Evolutionary conservation across 1,140 invertebrate genomes (phyloP), one percentile per base, ranked within the genome.

Genomic region (Alviniconcha marisindica): DNA sequence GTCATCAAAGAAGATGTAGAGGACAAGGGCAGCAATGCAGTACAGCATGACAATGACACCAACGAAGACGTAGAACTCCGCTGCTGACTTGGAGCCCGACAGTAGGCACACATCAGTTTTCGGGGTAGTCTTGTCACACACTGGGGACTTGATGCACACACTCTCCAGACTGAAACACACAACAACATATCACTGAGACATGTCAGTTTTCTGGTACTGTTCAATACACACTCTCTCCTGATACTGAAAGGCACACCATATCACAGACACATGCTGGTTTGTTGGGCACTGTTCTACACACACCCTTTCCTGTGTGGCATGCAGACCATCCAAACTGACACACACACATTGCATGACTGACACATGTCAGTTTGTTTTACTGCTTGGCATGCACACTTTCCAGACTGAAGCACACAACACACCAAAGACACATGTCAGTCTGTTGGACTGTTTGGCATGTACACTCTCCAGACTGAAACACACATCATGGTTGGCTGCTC

Each of bases 11-110:
- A 95, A 93, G 31, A 94, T 89, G 91, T 96, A 96, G 36, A 96
- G 88, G 40, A 94, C 91, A 60, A 94, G 90, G n/a, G 94, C 94
- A 15, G 89, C 95, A 48, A 95, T 86, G 78, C 94, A 93, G 90
- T 95, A 96, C 18, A 96, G 89, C 90, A 96, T 94, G 14, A 95
- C 94, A 31, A 96, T 92, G 24, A 96, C 95, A 40, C 96, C 96
- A 83, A 95, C 95, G 51, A 95, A 95, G 24, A 96, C 96, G 92
- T 95, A 96, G 92, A 96, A 96, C 90, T 95, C 93, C 0, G 95
- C 94, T 91, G 95, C 94, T 28, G 95, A 94, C 69, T 84, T 83
- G 12, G 88, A 78, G 15, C 90, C 89, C n/a, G 86, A 74, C 31
- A 89, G 73, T 71, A 90, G 83, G 31, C 84, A 82, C 15, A 85